phyloP scores from a whole-genome alignment of 1,140 invertebrate species.

The Apis laboriosa region DNA sequence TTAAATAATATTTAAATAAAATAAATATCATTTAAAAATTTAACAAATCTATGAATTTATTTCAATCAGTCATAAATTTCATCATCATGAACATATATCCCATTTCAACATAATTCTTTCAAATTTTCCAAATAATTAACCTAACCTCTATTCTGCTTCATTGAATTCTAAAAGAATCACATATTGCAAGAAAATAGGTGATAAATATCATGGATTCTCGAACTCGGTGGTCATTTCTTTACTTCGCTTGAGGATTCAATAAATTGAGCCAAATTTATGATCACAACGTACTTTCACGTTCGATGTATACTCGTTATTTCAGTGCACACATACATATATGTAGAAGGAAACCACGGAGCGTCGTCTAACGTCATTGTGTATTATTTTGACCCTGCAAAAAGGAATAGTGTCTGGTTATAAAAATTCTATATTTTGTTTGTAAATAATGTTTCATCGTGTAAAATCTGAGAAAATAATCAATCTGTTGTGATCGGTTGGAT shows the following conservation, averaged over 20 bases:
- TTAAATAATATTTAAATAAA: neutral
- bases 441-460: neutral
- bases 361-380: neutral
- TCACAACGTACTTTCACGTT: neutral
- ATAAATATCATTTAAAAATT: too few relatives aligned
- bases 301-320: slow-evolving; percentile 29
- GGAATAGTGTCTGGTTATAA: neutral
- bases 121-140: neutral
- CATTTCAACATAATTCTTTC: neutral
- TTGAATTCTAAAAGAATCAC: too few relatives aligned
- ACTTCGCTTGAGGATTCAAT: slow-evolving; percentile 8
- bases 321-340: neutral
- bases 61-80: neutral
- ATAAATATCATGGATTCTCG: slow-evolving; percentile 5
- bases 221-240: neutral
- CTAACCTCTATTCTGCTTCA: neutral
- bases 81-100: neutral
- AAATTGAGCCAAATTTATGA: slow-evolving; percentile 7
- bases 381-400: slow-evolving; percentile 17
- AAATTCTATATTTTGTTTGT: neutral
- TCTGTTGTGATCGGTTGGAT: neutral
- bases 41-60: too few relatives aligned
- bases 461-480: neutral
- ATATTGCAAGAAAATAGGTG: neutral
- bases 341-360: slow-evolving; percentile 2